phyloP scores from a whole-genome alignment of 53 echinoderm and acorn worm species.

The Mesocentrotus franciscanus region DNA sequence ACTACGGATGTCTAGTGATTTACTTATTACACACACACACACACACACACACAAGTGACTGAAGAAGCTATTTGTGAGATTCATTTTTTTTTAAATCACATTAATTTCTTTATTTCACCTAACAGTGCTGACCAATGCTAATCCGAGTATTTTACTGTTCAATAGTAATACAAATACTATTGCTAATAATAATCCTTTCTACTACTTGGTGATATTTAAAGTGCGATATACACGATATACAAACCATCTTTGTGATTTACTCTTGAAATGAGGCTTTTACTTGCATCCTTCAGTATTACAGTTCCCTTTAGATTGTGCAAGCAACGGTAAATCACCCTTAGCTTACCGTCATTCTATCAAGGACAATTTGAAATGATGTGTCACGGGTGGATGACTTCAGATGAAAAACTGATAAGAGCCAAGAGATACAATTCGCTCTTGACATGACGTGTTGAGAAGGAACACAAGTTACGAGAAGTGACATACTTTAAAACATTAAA shows the following conservation, averaged over 20 bases:
- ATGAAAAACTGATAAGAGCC: neutral
- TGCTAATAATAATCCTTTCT: too few species aligned
- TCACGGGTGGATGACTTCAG: neutral
- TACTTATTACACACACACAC: too few species aligned
- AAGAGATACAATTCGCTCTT: neutral
- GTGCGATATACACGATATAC: too few species aligned
- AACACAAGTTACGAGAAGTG: neutral
- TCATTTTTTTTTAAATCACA: too few species aligned
- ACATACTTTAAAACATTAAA: conserved; percentile 22
- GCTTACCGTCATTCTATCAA: neutral
- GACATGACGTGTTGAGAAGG: neutral
- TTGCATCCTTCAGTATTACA: neutral
- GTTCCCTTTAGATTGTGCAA: neutral
- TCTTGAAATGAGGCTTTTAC: neutral
- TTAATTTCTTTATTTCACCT: too few species aligned
- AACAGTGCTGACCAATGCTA: too few species aligned
- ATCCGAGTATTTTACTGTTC: too few species aligned
- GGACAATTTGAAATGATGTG: neutral
- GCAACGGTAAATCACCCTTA: neutral
- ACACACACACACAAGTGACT: too few species aligned
- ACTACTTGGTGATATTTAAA: too few species aligned
- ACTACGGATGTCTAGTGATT: too few species aligned
- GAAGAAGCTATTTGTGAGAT: too few species aligned
- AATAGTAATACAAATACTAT: too few species aligned
- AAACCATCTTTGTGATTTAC: neutral